Conservation (phyloP, 2,888 invertebrate species). For the Penaeus monodon region DNA sequence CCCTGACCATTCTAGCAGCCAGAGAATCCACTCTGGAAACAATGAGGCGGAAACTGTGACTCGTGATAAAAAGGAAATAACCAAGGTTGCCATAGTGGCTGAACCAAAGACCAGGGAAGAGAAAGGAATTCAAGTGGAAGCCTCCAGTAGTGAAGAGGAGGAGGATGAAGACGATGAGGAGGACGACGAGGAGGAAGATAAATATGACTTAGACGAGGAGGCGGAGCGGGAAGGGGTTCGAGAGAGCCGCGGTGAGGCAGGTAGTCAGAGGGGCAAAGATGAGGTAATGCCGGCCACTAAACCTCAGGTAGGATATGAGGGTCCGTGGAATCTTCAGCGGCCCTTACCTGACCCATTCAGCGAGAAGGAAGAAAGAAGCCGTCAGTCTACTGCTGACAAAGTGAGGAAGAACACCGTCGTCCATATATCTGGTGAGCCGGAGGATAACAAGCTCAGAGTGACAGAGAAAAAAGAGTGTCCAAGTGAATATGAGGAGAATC, state of each 20-base stretch:
- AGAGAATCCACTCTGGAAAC: background rate
- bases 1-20: background rate
- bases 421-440: constrained; percentile 16
- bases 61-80: constrained; percentile 35
- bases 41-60: background rate
- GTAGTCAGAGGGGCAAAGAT: constrained; percentile 6
- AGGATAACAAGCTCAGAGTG: constrained; percentile 7
- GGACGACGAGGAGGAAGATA: constrained; percentile 15
- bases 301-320: constrained; percentile 20
- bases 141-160: constrained; percentile 50
- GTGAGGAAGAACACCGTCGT: constrained; percentile 44
- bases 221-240: background rate
- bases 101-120: constrained; percentile 42
- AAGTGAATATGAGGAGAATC: constrained; percentile 22
- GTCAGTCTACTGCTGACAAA: constrained; percentile 5
- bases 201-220: constrained; percentile 20
- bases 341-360: constrained; percentile 2
- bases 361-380: background rate
- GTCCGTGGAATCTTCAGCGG: background rate
- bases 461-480: constrained; percentile 34
- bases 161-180: constrained; percentile 30
- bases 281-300: constrained; percentile 10
- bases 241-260: constrained; percentile 4
- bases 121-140: constrained; percentile 53
- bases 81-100: constrained; percentile 44